phyloP scores from a whole-genome alignment of 1,140 invertebrate species.

The Palaemon carinicauda region DNA sequence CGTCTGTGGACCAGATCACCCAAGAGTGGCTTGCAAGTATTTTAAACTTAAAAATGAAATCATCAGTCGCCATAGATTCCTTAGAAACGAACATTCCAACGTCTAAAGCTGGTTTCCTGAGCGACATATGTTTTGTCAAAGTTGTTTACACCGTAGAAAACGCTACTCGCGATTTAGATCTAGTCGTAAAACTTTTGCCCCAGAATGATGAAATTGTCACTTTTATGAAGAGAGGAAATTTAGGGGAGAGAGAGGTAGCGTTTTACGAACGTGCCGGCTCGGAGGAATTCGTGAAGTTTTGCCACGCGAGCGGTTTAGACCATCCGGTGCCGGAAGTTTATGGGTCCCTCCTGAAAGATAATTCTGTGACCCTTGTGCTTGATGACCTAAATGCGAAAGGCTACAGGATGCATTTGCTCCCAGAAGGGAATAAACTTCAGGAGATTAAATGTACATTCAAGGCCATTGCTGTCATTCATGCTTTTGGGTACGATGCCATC shows the following conservation, averaged over 20 bases:
- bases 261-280: constrained; percentile 26
- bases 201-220: not conserved
- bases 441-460: constrained; percentile 15
- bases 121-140: constrained; percentile 25
- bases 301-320: not conserved
- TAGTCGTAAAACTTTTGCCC: constrained; percentile 22
- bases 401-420: not conserved
- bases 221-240: not conserved
- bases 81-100: not conserved
- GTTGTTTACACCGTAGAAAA: not conserved
- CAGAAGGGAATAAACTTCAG: constrained; percentile 15
- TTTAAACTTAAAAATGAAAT: not conserved
- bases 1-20: not conserved
- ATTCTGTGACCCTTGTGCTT: constrained; percentile 7
- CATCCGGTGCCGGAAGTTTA: constrained; percentile 34
- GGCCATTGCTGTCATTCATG: constrained; percentile 34
- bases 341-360: not conserved
- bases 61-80: not conserved
- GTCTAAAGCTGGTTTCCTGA: not conserved
- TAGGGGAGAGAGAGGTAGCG: constrained; percentile 24
- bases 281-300: constrained; percentile 19
- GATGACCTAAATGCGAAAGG: constrained; percentile 9
- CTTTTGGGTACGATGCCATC: not conserved
- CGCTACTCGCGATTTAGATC: not conserved
- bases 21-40: constrained; percentile 6